Percentiles rank a stretch among this genome's conserved stretches.
Conservation (phyloP, 2,113 vertebrate species). For the Scophthalmus maximus region DNA sequence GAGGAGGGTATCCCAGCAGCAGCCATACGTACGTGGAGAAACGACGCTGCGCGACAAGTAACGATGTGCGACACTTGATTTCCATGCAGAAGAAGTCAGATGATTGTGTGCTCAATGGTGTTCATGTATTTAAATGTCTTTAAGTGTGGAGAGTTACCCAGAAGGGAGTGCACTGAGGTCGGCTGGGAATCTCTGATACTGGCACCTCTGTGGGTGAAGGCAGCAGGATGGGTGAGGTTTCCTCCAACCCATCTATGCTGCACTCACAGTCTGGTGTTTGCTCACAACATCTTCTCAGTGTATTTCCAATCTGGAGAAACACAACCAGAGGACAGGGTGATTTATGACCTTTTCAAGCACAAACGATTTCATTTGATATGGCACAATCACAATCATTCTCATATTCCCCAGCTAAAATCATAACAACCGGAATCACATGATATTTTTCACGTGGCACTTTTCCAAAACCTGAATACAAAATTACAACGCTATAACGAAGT, state of each 20-base stretch:
- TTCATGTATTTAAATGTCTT: not conserved
- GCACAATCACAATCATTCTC: not conserved
- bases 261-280: constrained; percentile 58
- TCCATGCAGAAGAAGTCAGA: not conserved
- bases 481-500: too few species aligned
- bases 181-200: not conserved
- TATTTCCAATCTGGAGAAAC: constrained; percentile 63
- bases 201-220: constrained; percentile 61
- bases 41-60: constrained; percentile 62
- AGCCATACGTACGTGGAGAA: constrained; percentile 77
- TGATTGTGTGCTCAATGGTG: not conserved
- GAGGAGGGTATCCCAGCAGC: constrained; percentile 80
- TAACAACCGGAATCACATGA: too few species aligned
- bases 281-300: constrained; percentile 60
- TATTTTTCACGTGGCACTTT: too few species aligned
- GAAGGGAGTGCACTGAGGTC: constrained; percentile 40
- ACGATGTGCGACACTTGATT: not conserved
- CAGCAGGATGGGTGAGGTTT: constrained; percentile 75
- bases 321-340: constrained; percentile 13
- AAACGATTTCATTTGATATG: not conserved
- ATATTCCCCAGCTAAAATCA: too few species aligned
- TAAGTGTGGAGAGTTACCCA: constrained; percentile 82
- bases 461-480: too few species aligned
- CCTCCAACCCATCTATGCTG: constrained; percentile 29
- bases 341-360: not conserved